Conservation (phyloP, 2,888 invertebrate genomes). For the Silvanus unidentatus region DNA sequence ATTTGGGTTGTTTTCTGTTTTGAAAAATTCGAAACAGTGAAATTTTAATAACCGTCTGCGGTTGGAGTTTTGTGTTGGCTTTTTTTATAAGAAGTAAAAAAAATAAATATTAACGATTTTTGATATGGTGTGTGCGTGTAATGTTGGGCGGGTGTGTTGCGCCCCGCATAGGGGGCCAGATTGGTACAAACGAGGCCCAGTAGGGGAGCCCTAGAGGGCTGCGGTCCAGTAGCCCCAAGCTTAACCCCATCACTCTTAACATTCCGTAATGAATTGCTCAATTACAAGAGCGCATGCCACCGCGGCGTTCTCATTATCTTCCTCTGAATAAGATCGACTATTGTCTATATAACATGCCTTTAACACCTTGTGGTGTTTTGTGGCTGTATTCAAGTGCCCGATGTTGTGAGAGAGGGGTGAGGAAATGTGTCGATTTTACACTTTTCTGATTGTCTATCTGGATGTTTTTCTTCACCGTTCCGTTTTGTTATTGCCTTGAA, state of each 20-base stretch:
- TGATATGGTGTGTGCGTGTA: background rate
- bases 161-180: constrained; percentile 17
- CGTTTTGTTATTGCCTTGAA: too few species aligned
- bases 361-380: constrained; percentile 14
- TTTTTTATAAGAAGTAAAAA: too few species aligned
- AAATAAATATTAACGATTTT: too few species aligned
- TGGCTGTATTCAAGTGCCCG: background rate
- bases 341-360: constrained; percentile 14
- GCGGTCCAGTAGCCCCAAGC: constrained; percentile 33
- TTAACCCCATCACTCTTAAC: constrained; percentile 32
- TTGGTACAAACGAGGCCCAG: constrained; percentile 36
- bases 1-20: too few species aligned
- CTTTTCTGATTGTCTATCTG: too few species aligned
- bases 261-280: constrained; percentile 37
- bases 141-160: background rate
- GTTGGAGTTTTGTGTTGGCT: too few species aligned
- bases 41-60: too few species aligned
- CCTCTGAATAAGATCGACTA: constrained; percentile 31
- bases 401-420: background rate
- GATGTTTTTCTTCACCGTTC: too few species aligned
- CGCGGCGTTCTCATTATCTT: constrained; percentile 37
- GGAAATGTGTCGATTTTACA: too few species aligned
- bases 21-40: too few species aligned
- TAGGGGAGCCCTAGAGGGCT: constrained; percentile 27
- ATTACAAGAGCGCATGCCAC: constrained; percentile 37